These are phyloP conservation scores for Rhinopithecus roxellana DNA, from an alignment of 2,113 vertebrate genomes.

Conservation along the genomic window DNA sequence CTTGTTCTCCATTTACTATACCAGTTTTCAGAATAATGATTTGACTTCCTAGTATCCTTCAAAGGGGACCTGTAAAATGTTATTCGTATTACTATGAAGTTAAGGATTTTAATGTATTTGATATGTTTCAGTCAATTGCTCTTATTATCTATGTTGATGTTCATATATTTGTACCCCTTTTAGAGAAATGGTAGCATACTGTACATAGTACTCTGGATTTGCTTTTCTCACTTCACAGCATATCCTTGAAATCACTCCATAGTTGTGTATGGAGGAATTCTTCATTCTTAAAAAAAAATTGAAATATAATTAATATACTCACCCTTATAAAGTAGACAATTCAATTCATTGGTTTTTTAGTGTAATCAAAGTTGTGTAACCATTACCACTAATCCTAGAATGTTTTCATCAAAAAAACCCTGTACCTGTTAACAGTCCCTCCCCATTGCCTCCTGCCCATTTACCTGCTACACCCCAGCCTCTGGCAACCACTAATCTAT, in stretches of 20 bases:
- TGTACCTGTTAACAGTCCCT: neutral
- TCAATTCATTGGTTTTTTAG: neutral
- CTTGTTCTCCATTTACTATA: neutral
- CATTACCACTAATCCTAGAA: neutral
- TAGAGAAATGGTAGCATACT: neutral
- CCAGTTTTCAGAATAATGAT: neutral
- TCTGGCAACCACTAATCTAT: neutral
- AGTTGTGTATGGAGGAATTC: neutral
- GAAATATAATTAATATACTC: neutral
- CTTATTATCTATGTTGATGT: neutral
- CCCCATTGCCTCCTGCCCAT: neutral
- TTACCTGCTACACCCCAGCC: accelerated
- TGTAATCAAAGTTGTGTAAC: neutral
- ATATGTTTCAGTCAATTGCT: neutral
- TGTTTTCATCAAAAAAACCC: neutral
- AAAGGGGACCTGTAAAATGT: neutral
- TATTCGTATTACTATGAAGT: neutral
- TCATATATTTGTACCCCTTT: neutral
- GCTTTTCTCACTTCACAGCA: neutral
- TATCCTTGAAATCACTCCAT: neutral
- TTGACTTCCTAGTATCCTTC: neutral
- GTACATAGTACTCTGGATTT: neutral
- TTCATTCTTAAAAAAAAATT: neutral
- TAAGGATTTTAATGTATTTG: neutral
- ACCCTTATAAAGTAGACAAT: neutral